Base-by-base conservation (phyloP, 2,113 vertebrate genomes). In the Nycticorax nycticorax region DNA sequence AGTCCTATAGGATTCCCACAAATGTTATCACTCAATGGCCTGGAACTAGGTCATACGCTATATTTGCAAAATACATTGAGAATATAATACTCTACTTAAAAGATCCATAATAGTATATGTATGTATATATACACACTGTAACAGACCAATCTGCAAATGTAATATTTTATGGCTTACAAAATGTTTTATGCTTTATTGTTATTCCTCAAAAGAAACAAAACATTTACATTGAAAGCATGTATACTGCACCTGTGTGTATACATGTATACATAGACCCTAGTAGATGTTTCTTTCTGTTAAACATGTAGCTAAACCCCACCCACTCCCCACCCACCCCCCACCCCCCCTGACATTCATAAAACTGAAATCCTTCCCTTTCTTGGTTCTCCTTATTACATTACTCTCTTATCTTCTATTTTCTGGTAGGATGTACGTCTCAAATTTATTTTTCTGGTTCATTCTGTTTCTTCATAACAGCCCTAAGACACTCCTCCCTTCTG, bases 161-260 rank as follows among this genome's bases (percentile, higher is more conserved):
- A 66, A 9, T 63, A 27, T 80, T 95, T 93, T 45, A 73, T 30
- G 22, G 26, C 4, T 55, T 71, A 66, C 12, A 50, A 52, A 43
- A 30, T 39, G 41, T 47, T 60, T 63, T 41, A 14, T 64, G 27
- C 8, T 55, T 66, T 30, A 63, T 26, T n/a, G 33, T 37, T 85
- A 50, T 62, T 90, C 52, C n/a, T 74, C 27, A 59, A 85, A 84
- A 76, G 56, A 82, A 88, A 60, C 18, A 85, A 79, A 88, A 41
- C 35, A 45, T 37, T 93, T 68, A 48, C 5, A 30, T 6, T 37
- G 53, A 60, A 47, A 68, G 10, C 14, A 55, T 45, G 33, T 50
- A 66, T 82, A 39, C 8, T 63, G 26, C 50, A 63, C 2, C 20
- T 55, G 8, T 1, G 1, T 11, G 2, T 7, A 1, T 23, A 3